Conservation (phyloP, 1,140 invertebrate genomes). For the Papilio polyxenes region DNA sequence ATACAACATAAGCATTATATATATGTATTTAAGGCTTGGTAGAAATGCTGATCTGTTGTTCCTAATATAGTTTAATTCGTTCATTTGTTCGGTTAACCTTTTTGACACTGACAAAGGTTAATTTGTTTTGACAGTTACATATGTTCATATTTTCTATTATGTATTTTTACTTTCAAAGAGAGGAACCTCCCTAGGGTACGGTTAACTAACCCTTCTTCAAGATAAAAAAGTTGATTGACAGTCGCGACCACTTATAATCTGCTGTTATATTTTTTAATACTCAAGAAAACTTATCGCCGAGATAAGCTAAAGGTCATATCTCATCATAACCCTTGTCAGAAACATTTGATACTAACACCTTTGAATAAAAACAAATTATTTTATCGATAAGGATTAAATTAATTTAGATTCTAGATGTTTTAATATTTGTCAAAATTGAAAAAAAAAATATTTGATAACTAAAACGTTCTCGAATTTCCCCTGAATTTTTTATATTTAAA, state of each 20-base stretch:
- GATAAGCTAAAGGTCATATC: neutral
- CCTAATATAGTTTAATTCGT: neutral
- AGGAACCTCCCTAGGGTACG: neutral
- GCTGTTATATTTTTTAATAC: neutral
- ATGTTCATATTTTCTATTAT: neutral
- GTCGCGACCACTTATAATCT: neutral
- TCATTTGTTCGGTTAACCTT: neutral
- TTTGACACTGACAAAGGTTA: neutral
- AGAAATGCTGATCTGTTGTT: neutral
- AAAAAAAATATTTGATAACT: neutral
- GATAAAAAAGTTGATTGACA: neutral
- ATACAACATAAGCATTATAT: neutral
- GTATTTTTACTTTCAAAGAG: no score
- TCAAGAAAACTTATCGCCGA: neutral
- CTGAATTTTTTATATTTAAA: neutral
- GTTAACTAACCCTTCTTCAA: neutral
- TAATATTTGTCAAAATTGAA: neutral
- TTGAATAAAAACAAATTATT: constrained; percentile 13
- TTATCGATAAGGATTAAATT: neutral
- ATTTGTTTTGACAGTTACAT: neutral
- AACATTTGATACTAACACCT: neutral
- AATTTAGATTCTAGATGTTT: neutral
- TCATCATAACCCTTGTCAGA: neutral
- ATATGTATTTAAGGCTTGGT: neutral
- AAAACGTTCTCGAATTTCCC: neutral